Percentiles rank a stretch among this genome's conserved stretches.
Evolutionary conservation across 2,113 vertebrate genomes (phyloP).

Genomic region (Oryzias curvinotus): DNA sequence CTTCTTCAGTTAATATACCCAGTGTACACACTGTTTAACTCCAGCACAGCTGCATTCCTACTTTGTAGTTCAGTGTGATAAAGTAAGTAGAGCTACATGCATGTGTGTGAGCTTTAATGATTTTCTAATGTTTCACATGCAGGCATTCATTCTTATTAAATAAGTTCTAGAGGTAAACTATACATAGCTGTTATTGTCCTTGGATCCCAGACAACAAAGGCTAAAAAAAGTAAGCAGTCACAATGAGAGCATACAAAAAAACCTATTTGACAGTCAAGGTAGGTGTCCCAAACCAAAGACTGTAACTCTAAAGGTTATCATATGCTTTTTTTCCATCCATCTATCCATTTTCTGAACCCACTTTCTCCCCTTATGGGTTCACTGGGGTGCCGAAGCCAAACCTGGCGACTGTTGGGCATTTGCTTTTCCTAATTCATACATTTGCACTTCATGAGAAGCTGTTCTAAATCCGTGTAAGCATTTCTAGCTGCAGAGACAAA

Average conservation of each 20-base stretch:
- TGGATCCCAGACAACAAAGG: conserved; percentile 26
- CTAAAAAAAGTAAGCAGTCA: conserved; percentile 15
- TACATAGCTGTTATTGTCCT: conserved; percentile 22
- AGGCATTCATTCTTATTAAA: conserved; percentile 10
- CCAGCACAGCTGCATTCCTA: not conserved
- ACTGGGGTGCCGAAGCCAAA: no score
- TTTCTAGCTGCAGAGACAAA: conserved; percentile 62
- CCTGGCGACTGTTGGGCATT: conserved; percentile 36
- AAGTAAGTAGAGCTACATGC: not conserved
- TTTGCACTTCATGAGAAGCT: conserved; percentile 81
- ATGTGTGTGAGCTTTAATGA: conserved; percentile 2
- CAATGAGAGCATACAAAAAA: conserved; percentile 32
- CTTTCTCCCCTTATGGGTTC: no score
- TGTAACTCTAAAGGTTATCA: conserved; percentile 77
- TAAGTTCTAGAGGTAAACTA: conserved; percentile 22
- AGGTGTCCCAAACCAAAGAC: conserved; percentile 65
- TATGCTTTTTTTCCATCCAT: conserved; percentile 63
- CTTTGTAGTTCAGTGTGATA: conserved; percentile 6
- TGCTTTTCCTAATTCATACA: conserved; percentile 76
- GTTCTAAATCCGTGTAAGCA: conserved; percentile 82
- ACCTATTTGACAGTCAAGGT: conserved; percentile 59
- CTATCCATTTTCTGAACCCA: no score
- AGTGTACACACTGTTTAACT: not conserved
- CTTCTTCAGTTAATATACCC: not conserved
- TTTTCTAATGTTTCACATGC: conserved; percentile 7